Evolutionary conservation across 1,140 invertebrate species (phyloP).

Genomic region (Trinorchestia longiramus): DNA sequence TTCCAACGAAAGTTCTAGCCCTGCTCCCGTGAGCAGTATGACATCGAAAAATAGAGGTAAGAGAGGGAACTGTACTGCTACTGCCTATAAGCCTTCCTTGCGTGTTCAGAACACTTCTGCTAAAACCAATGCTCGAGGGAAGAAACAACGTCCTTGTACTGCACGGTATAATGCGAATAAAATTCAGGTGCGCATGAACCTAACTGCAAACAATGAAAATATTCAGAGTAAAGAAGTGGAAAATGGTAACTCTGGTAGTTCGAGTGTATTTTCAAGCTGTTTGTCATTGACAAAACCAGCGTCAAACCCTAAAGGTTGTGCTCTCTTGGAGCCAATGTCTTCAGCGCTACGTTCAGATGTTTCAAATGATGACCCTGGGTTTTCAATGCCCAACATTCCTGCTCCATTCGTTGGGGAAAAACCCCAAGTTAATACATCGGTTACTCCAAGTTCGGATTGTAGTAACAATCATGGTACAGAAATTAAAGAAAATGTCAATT

Average conservation of each 20-base stretch:
- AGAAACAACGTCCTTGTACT: background rate
- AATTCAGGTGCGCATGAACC: background rate
- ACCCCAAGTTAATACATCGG: background rate
- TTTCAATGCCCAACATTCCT: background rate
- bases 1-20: too few relatives aligned
- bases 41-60: background rate
- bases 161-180: background rate
- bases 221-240: background rate
- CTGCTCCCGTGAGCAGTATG: background rate
- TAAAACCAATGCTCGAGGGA: background rate
- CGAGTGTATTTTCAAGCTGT: background rate
- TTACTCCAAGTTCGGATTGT: background rate
- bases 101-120: background rate
- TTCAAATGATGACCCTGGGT: background rate
- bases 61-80: background rate
- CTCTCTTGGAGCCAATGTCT: background rate
- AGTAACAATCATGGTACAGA: background rate
- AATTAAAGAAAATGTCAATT: background rate
- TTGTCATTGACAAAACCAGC: background rate
- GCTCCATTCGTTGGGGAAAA: background rate
- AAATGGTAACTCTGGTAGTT: background rate
- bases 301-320: background rate
- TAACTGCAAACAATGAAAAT: background rate
- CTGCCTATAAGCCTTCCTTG: background rate
- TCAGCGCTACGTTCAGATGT: background rate